phyloP scores from a whole-genome alignment of 2,888 invertebrate genomes.

The Anagyrus pseudococci region DNA sequence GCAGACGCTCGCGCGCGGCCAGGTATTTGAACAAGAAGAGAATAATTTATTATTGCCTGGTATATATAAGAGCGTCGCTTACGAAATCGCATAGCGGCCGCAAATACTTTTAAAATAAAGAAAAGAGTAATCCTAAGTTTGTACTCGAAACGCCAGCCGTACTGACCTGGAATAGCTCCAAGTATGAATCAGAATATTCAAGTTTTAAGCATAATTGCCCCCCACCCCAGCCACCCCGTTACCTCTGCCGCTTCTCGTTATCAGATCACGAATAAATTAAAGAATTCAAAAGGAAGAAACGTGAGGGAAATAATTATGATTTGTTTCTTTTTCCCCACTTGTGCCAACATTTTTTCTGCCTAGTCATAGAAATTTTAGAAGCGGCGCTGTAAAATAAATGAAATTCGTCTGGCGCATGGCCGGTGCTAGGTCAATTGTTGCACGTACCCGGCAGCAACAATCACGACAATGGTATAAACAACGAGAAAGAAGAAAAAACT shows the following conservation, averaged over 20 bases:
- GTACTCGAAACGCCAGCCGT: neutral
- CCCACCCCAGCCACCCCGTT: neutral
- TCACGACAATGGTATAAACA: no score
- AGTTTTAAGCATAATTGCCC: no score
- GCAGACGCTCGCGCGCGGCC: no score
- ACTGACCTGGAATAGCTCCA: slow-evolving; percentile 35
- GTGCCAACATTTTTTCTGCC: no score
- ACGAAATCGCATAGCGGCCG: neutral
- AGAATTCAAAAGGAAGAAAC: neutral
- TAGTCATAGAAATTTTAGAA: no score
- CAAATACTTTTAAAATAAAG: slow-evolving; percentile 2
- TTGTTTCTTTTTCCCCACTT: neutral
- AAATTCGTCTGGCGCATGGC: no score
- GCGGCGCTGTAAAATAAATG: no score
- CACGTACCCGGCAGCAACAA: no score
- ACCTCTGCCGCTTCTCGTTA: slow-evolving; percentile 1
- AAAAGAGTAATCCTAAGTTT: neutral
- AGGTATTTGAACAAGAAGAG: no score
- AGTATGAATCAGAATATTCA: slow-evolving; percentile 17
- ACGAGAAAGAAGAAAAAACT: no score
- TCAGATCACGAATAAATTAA: slow-evolving; percentile 25
- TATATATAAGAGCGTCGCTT: no score
- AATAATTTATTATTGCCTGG: no score
- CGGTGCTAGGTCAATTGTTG: neutral
- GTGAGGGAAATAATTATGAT: neutral